Conservation (phyloP, 2,888 invertebrate genomes). For the Minunthozetes semirufus region DNA sequence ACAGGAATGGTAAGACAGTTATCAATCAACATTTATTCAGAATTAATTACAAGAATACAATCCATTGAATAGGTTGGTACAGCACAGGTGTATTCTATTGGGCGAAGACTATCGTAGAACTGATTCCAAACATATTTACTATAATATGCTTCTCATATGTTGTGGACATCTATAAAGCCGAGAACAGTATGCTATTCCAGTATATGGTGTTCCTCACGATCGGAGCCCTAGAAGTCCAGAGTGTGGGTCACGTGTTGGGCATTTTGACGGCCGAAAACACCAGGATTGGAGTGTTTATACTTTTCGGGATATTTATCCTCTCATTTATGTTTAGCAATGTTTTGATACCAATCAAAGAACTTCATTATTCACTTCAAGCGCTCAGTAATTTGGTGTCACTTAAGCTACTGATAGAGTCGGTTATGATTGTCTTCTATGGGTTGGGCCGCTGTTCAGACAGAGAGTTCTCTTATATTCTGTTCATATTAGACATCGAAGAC, state of each 20-base stretch:
- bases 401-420: background rate
- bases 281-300: too few relatives aligned
- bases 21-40: background rate
- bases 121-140: background rate
- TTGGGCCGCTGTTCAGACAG: slow-evolving; percentile 15
- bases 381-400: background rate
- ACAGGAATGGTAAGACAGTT: slow-evolving; percentile 15
- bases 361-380: background rate
- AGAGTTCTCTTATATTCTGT: background rate
- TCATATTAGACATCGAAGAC: background rate
- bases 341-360: background rate
- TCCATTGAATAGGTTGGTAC: background rate
- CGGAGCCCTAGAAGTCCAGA: background rate
- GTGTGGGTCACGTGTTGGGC: background rate
- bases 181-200: background rate
- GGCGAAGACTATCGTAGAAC: background rate
- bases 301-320: background rate
- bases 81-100: slow-evolving; percentile 10
- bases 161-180: background rate
- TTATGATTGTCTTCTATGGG: slow-evolving; percentile 7
- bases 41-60: background rate
- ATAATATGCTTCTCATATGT: too few relatives aligned
- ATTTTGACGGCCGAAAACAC: background rate
- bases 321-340: background rate
- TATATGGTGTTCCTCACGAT: background rate